Conservation (phyloP, 2,113 vertebrate genomes). For the Dipodomys ordii region DNA sequence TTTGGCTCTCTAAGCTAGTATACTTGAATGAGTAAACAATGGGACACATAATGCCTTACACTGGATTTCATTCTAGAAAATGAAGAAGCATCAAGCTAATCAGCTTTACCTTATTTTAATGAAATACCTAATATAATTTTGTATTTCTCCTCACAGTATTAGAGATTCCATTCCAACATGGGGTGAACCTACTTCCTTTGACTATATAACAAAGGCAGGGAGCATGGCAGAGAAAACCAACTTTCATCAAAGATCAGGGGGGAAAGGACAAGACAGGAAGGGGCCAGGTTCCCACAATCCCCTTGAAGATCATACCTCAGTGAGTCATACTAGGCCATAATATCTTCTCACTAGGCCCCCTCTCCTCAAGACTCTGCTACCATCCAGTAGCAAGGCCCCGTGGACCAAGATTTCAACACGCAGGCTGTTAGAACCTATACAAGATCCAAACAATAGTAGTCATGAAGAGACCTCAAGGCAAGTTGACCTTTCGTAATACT, state of each 20-base stretch:
- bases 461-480: neutral
- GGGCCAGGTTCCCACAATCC: accelerated
- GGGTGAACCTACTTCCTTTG: neutral
- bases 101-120: neutral
- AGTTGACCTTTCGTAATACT: neutral
- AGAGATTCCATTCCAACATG: neutral
- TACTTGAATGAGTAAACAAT: neutral
- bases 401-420: too few relatives aligned
- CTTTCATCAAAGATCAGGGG: neutral
- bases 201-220: neutral
- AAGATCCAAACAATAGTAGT: neutral
- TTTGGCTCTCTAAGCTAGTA: neutral
- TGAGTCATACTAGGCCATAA: neutral
- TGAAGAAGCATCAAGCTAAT: neutral
- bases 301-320: neutral
- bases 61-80: neutral
- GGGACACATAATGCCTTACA: neutral
- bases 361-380: neutral
- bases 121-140: neutral
- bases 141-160: neutral
- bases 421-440: neutral
- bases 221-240: neutral
- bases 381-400: neutral
- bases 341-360: neutral
- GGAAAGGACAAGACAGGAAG: neutral